A percentile compares a stretch with the other conserved stretches of the same genome.
phyloP scores from a whole-genome alignment of 2,888 invertebrate genomes.

The Automeris io region DNA sequence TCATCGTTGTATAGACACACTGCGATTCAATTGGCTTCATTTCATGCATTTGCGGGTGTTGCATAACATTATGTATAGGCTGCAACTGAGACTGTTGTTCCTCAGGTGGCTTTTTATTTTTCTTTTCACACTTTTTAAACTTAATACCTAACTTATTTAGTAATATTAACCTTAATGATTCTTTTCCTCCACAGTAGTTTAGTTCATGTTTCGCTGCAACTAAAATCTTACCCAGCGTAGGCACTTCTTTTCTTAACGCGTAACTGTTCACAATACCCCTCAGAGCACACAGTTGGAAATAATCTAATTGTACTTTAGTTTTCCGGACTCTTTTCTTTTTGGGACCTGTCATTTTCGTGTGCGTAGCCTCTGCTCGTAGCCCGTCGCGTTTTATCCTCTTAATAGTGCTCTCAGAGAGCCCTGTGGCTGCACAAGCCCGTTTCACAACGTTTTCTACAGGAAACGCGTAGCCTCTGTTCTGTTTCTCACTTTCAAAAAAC shows the following conservation, averaged over 20 bases:
- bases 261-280: conserved; percentile 64
- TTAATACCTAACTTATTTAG: conserved; percentile 67
- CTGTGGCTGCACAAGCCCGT: conserved; percentile 63
- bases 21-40: conserved; percentile 58
- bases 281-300: conserved; percentile 61
- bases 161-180: conserved; percentile 60
- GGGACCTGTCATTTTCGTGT: conserved; percentile 63
- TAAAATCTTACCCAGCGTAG: conserved; percentile 63
- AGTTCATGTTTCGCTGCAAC: conserved; percentile 59
- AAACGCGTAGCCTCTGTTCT: conserved; percentile 63
- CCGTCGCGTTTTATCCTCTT: conserved; percentile 66
- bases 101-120: conserved; percentile 59
- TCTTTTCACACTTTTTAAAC: conserved; percentile 69
- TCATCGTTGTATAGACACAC: conserved; percentile 59
- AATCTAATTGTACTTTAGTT: conserved; percentile 65
- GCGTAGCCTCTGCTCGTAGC: conserved; percentile 58
- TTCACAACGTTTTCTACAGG: conserved; percentile 69
- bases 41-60: conserved; percentile 35
- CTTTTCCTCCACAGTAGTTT: conserved; percentile 62
- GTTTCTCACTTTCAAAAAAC: conserved; percentile 70
- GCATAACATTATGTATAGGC: conserved; percentile 27
- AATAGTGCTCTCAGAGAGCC: conserved; percentile 63
- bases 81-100: conserved; percentile 30
- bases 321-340: conserved; percentile 64
- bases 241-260: conserved; percentile 58